A percentile compares a stretch with the other conserved stretches of the same genome.
These are phyloP conservation scores for Callipepla californica DNA, from an alignment of 2,113 vertebrate species.

Conservation along the genomic window DNA sequence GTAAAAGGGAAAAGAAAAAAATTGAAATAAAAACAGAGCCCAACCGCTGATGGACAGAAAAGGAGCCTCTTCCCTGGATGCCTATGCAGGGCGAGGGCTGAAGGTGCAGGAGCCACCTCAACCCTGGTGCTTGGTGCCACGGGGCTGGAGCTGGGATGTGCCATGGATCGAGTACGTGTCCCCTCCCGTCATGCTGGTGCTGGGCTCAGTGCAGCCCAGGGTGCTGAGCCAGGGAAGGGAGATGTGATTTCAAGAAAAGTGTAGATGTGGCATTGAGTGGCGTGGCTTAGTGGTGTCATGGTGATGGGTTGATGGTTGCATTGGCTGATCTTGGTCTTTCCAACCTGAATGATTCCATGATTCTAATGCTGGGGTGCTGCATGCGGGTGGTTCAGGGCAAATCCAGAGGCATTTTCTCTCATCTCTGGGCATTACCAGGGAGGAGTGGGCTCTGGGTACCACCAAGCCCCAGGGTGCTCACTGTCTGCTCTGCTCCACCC, in stretches of 20 bases:
- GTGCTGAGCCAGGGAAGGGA: neutral
- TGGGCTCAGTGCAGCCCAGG: rapidly evolving
- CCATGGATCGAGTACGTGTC: neutral
- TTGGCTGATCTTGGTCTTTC: too few species aligned
- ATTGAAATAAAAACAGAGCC: neutral
- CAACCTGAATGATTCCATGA: too few species aligned
- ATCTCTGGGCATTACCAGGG: too few species aligned
- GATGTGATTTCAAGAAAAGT: neutral
- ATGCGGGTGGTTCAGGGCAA: neutral
- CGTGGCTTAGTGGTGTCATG: too few species aligned
- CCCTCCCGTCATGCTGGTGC: neutral
- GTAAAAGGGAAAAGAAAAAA: neutral
- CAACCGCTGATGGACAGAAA: neutral
- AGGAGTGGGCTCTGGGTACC: neutral
- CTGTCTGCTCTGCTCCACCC: neutral
- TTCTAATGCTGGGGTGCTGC: neutral
- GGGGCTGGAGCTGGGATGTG: neutral
- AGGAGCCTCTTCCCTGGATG: neutral
- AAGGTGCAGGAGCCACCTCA: neutral
- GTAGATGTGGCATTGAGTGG: too few species aligned
- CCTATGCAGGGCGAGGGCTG: neutral
- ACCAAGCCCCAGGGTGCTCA: rapidly evolving
- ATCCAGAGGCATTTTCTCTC: too few species aligned
- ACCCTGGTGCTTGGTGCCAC: neutral
- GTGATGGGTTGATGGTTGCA: too few species aligned